Base-by-base conservation (phyloP, 2,113 vertebrate species). In the Semnornis frantzii region DNA sequence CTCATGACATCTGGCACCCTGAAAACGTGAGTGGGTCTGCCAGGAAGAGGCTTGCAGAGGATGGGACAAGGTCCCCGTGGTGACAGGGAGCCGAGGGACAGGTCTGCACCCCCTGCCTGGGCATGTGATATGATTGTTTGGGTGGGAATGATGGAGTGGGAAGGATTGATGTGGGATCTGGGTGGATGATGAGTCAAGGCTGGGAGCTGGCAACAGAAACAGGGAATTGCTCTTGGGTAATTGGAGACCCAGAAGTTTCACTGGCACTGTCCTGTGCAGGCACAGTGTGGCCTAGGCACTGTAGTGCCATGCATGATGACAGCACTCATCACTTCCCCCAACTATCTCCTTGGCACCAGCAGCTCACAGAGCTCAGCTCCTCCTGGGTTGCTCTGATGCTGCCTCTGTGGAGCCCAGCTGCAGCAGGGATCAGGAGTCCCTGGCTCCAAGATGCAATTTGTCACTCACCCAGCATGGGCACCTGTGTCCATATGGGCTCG, bases 1-100 rank as follows among this genome's bases (percentile, higher is more conserved):
- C 98, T 99, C 85, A 99, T 99, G 99, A 99, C 99, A 0, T 99
- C 99, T 0, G 99, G 99, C 85, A 99, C 99, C 4, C 98, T 99
- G 20, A 99, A 99, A 97, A 99, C 98, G 99, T 99, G 97, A 98
- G 98, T 95, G 18, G 65, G 64, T 23, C 58, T 1, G 1, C 27
- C 37, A 21, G 73, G 54, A 16, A 1, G 6, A 82, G 78, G 74
- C 8, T 2, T 1, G 6, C 73, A 14, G 33, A 50, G 73, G 42
- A 92, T 74, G 83, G 79, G 39, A 10, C 0, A 0, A 31, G 63
- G 66, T 50, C 42, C 18, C 68, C 68, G 27, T 0, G 0, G 65
- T 33, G 76, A 21, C 1, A 3, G 63, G 50, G 68, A 30, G 25
- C 39, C 0, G 23, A 74, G 55, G 68, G 33, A 34, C 23, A 20